Base-by-base conservation (phyloP, 2,797 vertebrate species). In the Antennarius maculatus region DNA sequence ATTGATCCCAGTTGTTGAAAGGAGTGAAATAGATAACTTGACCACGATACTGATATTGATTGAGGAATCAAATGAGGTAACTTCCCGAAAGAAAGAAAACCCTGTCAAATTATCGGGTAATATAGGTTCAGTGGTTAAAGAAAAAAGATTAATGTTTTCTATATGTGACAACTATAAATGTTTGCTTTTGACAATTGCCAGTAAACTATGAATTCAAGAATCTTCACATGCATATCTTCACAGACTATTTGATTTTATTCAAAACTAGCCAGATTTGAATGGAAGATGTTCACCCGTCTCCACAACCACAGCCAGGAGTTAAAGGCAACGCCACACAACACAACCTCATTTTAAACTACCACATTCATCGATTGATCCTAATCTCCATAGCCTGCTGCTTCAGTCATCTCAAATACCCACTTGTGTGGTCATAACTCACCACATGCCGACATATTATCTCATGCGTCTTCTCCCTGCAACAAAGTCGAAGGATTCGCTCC, bases 361-460 rank as follows among this genome's bases (percentile, higher is more conserved):
- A 1, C 54, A 55, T 3, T 7, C 13, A 7, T 23, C 23, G 2
- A 23, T 2, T 7, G 41, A 49, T 23, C 37, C 5, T 34, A 37
- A 69, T 56, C 56, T 61, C 57, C 28, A 59, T 41, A 57, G 43
- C 7, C 5, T n/a, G n/a, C 18, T 3, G 14, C 69, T 58, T 54
- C 17, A 76, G 49, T 23, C 69, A 37, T 61, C 49, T 50, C 46
- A 69, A 47, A 78, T 62, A 64, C 28, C 49, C 74, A 66, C 61
- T 79, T 37, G 7, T 34, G 66, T 46, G 57, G 31, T 76, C 77
- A 53, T 34, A 88, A 93, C 93, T 94, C 89, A 94, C 93, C 92
- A 31, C 89, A 89, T 76, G 87, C 72, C 59, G 91, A 92, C 91
- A 91, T 92, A 75, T 80, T 86, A 81, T 85, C 84, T 79, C 50